Base-by-base conservation (phyloP, 2,888 invertebrate genomes). In the Drosophila setosimentum region DNA sequence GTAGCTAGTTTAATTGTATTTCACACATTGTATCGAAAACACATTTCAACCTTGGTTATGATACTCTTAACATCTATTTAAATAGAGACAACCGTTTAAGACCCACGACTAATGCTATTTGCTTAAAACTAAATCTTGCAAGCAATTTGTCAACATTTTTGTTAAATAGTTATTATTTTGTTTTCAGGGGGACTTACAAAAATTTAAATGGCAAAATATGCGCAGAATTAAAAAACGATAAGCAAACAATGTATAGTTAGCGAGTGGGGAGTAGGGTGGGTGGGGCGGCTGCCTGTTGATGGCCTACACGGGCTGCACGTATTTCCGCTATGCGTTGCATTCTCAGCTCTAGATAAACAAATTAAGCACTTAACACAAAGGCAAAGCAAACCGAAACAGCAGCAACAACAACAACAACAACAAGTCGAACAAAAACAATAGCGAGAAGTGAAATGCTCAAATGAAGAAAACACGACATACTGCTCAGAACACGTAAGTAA, bases 311-410 rank as follows among this genome's bases (percentile, higher is more conserved):
- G 27, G 49, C 68, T 79, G 78, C 80, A 83, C 78, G 78, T 83
- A 85, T 83, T 83, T 83, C 81, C 86, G 83, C 86, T 85, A 83
- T 68, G 74, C 45, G 81, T 78, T 85, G 86, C 83, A 80, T 68
- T 83, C 79, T 73, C 80, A 48, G 49, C 68, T 48, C 27, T 68
- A 78, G 85, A 83, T 82, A 84, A 86, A 81, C 79, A 81, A 86
- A 83, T 83, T 81, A 74, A 81, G 79, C 76, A 79, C 73, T 79
- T 68, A 70, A 65, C 59, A 73, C 67, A 69, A 71, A 78, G 61
- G 67, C 60, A 74, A 69, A 62, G 49, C 63, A 58, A 58, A 59
- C 62, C 67, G 45, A 70, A 75, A 64, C 54, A 63, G 48, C 60
- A 73, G 58, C 45, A 40, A 3, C 54, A 62, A 45, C 60, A 40